Evolutionary conservation across 2,888 invertebrate genomes (phyloP).

Genomic region (Polydrusus tereticollis): DNA sequence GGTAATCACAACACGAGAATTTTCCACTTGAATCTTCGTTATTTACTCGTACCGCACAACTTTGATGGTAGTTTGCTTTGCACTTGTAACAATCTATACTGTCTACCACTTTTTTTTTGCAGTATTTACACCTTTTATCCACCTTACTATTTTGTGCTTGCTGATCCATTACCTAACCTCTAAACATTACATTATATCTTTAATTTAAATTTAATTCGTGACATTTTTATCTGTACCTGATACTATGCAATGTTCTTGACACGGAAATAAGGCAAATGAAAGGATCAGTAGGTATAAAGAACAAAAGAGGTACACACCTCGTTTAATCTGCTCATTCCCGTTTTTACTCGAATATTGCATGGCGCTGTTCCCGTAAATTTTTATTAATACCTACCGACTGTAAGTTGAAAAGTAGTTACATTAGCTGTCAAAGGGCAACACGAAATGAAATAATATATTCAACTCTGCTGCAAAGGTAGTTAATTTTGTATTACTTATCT

Average conservation of each 20-base stretch:
- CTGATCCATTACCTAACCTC: no score
- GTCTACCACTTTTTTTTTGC: no score
- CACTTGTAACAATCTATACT: no score
- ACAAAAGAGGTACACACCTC: slow-evolving; percentile 22
- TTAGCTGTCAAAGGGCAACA: slow-evolving; percentile 21
- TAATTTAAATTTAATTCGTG: not conserved
- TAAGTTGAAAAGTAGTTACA: slow-evolving; percentile 18
- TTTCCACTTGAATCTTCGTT: no score
- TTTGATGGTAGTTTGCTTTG: no score
- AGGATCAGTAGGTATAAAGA: slow-evolving; percentile 13
- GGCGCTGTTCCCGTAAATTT: slow-evolving; percentile 22
- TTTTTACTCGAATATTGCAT: slow-evolving; percentile 27
- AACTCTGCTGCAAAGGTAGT: not conserved
- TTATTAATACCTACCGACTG: slow-evolving; percentile 25
- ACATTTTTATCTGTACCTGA: not conserved
- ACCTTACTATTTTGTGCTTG: no score
- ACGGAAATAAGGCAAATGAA: slow-evolving; percentile 11
- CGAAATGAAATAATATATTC: slow-evolving; percentile 1
- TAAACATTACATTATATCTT: not conserved
- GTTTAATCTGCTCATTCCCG: slow-evolving; percentile 20
- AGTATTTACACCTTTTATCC: no score
- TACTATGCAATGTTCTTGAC: slow-evolving; percentile 10
- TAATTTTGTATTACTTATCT: no score
- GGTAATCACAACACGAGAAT: no score
- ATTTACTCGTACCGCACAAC: no score